Evolutionary conservation across 2,113 vertebrate genomes (phyloP).

Genomic region (Morone chrysops): DNA sequence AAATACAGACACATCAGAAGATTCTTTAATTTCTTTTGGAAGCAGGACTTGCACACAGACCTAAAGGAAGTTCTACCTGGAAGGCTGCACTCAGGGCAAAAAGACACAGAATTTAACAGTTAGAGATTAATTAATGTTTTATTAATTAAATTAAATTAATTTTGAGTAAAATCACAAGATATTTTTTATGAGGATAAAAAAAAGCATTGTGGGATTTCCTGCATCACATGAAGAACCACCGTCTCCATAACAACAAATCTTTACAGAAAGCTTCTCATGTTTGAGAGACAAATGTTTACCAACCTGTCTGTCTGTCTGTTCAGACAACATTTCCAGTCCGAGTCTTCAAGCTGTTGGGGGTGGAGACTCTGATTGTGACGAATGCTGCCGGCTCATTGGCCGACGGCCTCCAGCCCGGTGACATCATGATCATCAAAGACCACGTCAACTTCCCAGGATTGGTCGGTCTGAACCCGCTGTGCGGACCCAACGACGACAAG

Average conservation of each 20-base stretch:
- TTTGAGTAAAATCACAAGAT: too few species aligned
- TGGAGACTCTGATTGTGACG: conserved; percentile 87
- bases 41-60: not conserved
- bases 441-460: conserved; percentile 87
- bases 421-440: conserved; percentile 89
- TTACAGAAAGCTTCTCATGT: not conserved
- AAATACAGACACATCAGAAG: too few species aligned
- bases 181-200: too few species aligned
- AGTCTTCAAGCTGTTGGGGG: conserved; percentile 87
- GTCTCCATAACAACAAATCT: not conserved
- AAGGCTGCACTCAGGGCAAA: not conserved
- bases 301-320: conserved; percentile 6
- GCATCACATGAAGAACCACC: not conserved
- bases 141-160: too few species aligned
- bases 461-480: conserved; percentile 84
- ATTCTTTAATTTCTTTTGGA: not conserved
- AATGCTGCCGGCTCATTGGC: conserved; percentile 88
- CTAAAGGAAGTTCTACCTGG: not conserved
- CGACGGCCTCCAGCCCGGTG: conserved; percentile 82
- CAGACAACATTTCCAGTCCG: conserved; percentile 87
- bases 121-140: too few species aligned
- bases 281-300: not conserved
- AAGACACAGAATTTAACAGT: not conserved
- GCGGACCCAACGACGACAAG: conserved; percentile 87
- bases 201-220: not conserved